Conservation (phyloP, 2,888 invertebrate genomes). For the Cephonodes hylas region DNA sequence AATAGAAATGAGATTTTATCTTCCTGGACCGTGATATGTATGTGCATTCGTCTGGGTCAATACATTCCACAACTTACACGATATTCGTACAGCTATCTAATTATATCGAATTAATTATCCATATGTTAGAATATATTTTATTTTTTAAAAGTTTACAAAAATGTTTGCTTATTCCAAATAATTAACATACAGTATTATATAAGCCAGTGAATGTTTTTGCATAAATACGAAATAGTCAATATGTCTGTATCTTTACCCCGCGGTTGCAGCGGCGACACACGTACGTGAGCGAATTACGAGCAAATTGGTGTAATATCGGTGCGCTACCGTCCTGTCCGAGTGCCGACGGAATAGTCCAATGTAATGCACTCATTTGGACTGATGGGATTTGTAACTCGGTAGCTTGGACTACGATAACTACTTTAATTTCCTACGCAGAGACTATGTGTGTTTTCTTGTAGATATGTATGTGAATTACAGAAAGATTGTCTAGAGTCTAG, state of each 20-base stretch:
- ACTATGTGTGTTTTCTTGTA: neutral
- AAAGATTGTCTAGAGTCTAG: too few relatives aligned
- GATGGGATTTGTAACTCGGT: conserved; percentile 8
- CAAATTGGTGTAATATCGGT: conserved; percentile 39
- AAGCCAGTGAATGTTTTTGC: too few relatives aligned
- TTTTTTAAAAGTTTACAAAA: too few relatives aligned
- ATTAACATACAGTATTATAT: too few relatives aligned
- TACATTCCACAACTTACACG: too few relatives aligned
- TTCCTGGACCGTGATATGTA: too few relatives aligned
- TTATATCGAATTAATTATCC: too few relatives aligned
- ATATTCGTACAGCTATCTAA: too few relatives aligned
- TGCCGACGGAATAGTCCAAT: conserved; percentile 28
- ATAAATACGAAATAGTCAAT: neutral
- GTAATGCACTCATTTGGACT: conserved; percentile 17
- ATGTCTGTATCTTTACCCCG: conserved; percentile 28
- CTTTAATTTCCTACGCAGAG: neutral
- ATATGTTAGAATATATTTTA: too few relatives aligned
- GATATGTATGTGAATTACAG: neutral
- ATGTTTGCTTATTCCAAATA: too few relatives aligned
- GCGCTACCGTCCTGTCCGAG: conserved; percentile 49
- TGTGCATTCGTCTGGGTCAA: too few relatives aligned
- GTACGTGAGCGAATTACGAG: conserved; percentile 54
- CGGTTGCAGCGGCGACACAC: conserved; percentile 43
- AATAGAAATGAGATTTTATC: too few relatives aligned
- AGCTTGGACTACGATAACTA: neutral